Evolutionary conservation across 1,140 invertebrate genomes (phyloP), one percentile per base, ranked within the genome.

Genomic region (Littorina saxatilis): DNA sequence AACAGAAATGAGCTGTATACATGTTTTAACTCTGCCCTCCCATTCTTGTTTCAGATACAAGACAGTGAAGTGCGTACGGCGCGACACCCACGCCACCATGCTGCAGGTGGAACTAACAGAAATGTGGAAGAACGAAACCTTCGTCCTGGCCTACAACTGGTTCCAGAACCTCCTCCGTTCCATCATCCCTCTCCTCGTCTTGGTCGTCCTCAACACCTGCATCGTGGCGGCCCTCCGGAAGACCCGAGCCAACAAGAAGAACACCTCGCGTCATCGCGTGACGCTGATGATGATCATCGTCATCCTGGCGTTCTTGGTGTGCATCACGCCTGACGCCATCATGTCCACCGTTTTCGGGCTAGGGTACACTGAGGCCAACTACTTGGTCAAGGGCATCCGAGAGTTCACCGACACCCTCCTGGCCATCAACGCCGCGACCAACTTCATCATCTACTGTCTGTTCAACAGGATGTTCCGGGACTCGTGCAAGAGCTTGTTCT

Each of bases 391-490:
- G 80, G 94, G 93, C 17, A 90, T 96, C 13, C 94, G 95, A 2
- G 96, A 96, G 91, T 94, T 96, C 50, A 96, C 95, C 86, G 96
- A 96, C 90, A 93, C 96, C 35, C 90, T 96, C 43, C 91, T 95
- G n/a, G 93, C 94, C 35, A 90, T 96, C 52, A 96, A 96, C 91
- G 95, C 96, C 2, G 92, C 92, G 0, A 93, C 95, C 11, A 96
- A 96, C 92, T 96, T 96, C 92, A 92, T 96, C 73, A 92, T 96
- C 75, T 96, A 96, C 90, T 96, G 95, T 87, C 94, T 95, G n/a
- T 94, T 96, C 84, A 96, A 95, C 83, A 94, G 95, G 89, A 95
- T 95, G 84, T 96, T 96, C 91, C 93, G 95, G 39, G 76, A 88
- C 50, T 85, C 86, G 32, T 91, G 89, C 80, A 74, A 70, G 15